phyloP scores from a whole-genome alignment of 2,113 vertebrate genomes.

The Rousettus leschenaultii region DNA sequence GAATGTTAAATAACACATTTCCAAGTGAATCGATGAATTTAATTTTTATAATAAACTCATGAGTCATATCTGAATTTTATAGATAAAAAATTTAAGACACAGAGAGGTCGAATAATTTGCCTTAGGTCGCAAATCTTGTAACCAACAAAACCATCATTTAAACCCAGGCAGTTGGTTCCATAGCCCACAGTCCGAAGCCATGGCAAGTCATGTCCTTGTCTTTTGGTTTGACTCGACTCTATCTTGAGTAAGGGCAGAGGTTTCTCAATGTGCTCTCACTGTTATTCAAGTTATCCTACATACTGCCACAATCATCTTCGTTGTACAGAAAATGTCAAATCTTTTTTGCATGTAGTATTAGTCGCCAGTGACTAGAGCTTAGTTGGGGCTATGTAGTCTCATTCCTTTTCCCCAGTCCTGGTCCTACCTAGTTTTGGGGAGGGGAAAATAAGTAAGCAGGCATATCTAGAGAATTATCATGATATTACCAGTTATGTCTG shows the following conservation, averaged over 20 bases:
- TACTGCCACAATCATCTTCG: neutral
- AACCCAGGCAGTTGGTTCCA: neutral
- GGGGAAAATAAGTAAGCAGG: neutral
- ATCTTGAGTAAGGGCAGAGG: neutral
- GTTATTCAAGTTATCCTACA: neutral
- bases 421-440: neutral
- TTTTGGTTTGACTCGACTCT: neutral
- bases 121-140: neutral
- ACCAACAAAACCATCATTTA: neutral
- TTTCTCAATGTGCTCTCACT: neutral
- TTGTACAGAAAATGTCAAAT: neutral
- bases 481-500: fast-evolving
- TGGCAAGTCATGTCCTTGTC: neutral
- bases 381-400: neutral
- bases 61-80: neutral
- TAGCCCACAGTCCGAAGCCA: no score
- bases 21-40: neutral
- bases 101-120: neutral
- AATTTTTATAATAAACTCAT: neutral
- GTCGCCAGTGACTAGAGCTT: neutral
- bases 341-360: neutral
- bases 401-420: neutral
- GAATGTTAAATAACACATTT: neutral
- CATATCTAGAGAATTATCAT: neutral
- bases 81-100: neutral